Conservation (phyloP, 2,888 invertebrate species). For the Pseudococcus viburni region DNA sequence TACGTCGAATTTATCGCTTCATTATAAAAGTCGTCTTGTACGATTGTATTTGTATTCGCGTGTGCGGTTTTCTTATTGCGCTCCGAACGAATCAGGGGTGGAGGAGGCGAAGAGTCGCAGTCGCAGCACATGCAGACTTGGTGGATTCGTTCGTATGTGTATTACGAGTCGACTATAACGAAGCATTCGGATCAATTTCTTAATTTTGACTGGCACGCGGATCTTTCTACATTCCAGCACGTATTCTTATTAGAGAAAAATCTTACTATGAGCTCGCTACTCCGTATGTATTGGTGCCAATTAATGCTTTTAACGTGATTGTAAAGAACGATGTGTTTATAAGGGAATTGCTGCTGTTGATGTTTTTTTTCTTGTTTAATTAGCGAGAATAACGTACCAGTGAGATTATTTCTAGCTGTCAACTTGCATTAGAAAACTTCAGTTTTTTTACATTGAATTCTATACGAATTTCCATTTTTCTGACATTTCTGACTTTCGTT, state of each 20-base stretch:
- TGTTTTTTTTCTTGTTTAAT: neutral
- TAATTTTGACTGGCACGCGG: slow-evolving; percentile 20
- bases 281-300: neutral
- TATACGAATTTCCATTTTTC: no score
- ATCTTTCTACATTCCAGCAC: slow-evolving; percentile 13
- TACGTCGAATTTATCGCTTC: slow-evolving; percentile 4
- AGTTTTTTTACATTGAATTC: no score
- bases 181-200: slow-evolving; percentile 1
- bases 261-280: neutral
- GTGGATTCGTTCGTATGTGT: no score
- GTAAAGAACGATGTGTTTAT: neutral
- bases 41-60: neutral
- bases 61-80: no score
- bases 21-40: slow-evolving; percentile 7
- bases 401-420: no score
- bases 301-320: neutral
- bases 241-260: slow-evolving; percentile 30
- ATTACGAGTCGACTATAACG: neutral
- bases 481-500: no score
- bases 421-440: no score
- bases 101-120: no score
- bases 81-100: neutral
- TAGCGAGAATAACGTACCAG: neutral
- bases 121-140: no score
- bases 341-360: neutral